phyloP scores from a whole-genome alignment of 2,113 vertebrate genomes.

The Pseudorhombus dupliciocellatus region DNA sequence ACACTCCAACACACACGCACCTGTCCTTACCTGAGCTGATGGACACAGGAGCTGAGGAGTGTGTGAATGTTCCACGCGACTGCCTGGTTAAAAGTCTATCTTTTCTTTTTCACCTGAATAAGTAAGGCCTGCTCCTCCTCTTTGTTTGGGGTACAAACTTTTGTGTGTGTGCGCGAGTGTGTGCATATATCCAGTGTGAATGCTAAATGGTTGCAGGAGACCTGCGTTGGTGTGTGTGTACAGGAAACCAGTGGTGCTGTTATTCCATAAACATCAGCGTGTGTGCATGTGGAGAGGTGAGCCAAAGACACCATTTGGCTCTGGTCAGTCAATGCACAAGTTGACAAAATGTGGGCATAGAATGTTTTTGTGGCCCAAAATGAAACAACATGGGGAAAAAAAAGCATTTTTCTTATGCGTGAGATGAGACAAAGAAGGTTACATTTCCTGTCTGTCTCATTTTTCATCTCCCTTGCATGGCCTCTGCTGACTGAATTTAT shows the following conservation, averaged over 20 bases:
- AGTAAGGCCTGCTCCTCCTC: slow-evolving; percentile 64
- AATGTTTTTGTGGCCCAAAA: neutral
- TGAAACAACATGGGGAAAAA: neutral
- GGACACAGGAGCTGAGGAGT: slow-evolving; percentile 28
- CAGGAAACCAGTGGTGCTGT: slow-evolving; percentile 25
- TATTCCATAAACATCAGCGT: slow-evolving; percentile 62
- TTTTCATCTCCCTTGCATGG: neutral
- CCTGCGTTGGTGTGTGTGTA: neutral
- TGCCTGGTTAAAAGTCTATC: slow-evolving; percentile 35
- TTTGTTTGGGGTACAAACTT: slow-evolving; percentile 71
- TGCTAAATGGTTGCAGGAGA: slow-evolving; percentile 4
- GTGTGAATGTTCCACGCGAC: slow-evolving; percentile 26
- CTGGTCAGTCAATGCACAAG: neutral
- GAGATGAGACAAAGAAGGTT: neutral
- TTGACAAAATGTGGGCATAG: neutral
- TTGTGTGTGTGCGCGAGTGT: slow-evolving; percentile 9
- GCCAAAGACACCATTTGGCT: neutral
- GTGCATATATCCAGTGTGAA: slow-evolving; percentile 3
- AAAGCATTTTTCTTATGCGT: neutral
- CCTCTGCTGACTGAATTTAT: neutral
- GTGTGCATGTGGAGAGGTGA: neutral
- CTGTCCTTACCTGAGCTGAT: slow-evolving; percentile 62
- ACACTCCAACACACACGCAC: slow-evolving; percentile 12
- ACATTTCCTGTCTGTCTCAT: neutral
- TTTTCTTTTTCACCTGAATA: slow-evolving; percentile 60